Conservation (phyloP, 2,113 vertebrate genomes). For the Proterorhinus semilunaris region DNA sequence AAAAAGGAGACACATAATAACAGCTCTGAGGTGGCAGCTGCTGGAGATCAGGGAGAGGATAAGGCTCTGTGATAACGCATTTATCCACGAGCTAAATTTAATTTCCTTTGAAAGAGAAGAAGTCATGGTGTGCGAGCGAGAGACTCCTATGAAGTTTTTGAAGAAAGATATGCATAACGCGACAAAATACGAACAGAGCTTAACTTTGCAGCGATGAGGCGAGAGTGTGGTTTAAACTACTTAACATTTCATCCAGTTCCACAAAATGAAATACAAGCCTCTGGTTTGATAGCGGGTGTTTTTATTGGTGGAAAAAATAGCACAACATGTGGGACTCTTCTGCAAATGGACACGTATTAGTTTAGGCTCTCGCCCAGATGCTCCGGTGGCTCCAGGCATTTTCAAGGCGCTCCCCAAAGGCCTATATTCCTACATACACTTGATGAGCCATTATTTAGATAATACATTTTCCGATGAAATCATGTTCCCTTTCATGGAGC, state of each 20-base stretch:
- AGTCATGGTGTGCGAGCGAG: slow-evolving; percentile 2
- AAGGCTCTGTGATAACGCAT: slow-evolving; percentile 43
- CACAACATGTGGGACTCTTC: too few species aligned
- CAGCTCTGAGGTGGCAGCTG: slow-evolving; percentile 25
- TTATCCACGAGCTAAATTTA: slow-evolving; percentile 44
- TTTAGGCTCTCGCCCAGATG: too few species aligned
- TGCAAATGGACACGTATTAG: too few species aligned
- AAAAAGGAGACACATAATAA: slow-evolving; percentile 39
- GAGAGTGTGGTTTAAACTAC: not conserved
- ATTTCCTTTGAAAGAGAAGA: slow-evolving; percentile 54
- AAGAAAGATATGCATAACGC: slow-evolving; percentile 13
- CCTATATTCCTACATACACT: too few species aligned
- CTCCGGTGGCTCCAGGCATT: too few species aligned
- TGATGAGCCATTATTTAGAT: too few species aligned
- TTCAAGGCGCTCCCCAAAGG: too few species aligned
- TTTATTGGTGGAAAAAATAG: too few species aligned
- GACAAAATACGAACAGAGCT: not conserved
- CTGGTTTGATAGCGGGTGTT: too few species aligned
- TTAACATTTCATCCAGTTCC: not conserved
- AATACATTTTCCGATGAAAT: too few species aligned
- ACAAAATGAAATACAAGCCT: not conserved
- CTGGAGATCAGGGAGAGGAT: slow-evolving; percentile 35
- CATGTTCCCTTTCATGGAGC: too few species aligned
- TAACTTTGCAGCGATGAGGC: not conserved
- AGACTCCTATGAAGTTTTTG: slow-evolving; percentile 1